phyloP scores from a whole-genome alignment of 1,140 invertebrate genomes.

The Euwallacea fornicatus region DNA sequence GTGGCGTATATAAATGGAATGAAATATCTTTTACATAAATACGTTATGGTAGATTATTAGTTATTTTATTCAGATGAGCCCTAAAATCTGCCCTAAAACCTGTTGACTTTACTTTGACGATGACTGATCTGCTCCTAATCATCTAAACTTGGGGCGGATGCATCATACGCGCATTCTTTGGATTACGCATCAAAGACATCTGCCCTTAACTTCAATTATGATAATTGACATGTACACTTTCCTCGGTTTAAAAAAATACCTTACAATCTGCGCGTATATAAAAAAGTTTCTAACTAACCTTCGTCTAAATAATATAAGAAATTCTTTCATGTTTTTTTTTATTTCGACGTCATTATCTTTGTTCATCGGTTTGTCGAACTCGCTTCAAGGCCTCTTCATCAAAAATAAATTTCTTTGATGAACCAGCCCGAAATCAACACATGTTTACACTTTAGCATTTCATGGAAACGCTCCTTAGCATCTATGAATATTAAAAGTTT shows the following conservation, averaged over 20 bases:
- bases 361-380: constrained; percentile 36
- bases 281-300: constrained; percentile 32
- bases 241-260: constrained; percentile 17
- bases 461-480: constrained; percentile 38
- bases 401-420: too few relatives aligned
- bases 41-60: background rate
- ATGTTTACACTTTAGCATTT: constrained; percentile 21
- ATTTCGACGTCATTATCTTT: constrained; percentile 42
- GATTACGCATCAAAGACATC: too few relatives aligned
- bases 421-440: background rate
- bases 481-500: constrained; percentile 34
- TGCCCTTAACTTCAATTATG: background rate
- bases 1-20: constrained; percentile 29
- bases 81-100: constrained; percentile 1
- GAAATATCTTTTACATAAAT: constrained; percentile 7
- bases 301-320: constrained; percentile 33
- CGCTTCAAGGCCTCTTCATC: background rate
- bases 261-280: constrained; percentile 32
- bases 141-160: constrained; percentile 27
- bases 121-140: constrained; percentile 9
- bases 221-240: constrained; percentile 31
- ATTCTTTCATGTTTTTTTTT: constrained; percentile 19
- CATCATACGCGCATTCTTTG: too few relatives aligned
- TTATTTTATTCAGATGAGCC: background rate
- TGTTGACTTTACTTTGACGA: constrained; percentile 4